Evolutionary conservation across 2,888 invertebrate species (phyloP).

Genomic region (Tanytarsus gracilentus): DNA sequence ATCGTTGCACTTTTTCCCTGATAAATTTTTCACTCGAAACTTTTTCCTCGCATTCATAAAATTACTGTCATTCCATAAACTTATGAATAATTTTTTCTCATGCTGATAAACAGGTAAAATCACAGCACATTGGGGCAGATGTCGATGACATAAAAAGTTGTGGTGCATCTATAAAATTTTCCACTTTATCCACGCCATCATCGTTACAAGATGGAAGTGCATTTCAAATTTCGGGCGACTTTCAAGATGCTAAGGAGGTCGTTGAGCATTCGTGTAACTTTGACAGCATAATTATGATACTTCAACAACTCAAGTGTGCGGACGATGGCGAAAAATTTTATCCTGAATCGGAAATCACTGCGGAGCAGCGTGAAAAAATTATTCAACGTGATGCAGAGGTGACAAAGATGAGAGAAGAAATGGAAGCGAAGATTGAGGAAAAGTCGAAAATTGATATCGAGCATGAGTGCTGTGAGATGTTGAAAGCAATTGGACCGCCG

Average conservation of each 20-base stretch:
- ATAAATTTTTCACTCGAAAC: no score
- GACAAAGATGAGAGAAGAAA: constrained; percentile 25
- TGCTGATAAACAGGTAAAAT: no score
- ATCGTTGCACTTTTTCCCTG: no score
- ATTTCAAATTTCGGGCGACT: constrained; percentile 28
- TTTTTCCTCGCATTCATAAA: no score
- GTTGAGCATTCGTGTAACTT: constrained; percentile 32
- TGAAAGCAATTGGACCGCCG: constrained; percentile 33
- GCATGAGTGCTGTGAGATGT: constrained; percentile 31
- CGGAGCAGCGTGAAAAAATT: constrained; percentile 28
- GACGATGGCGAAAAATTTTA: constrained; percentile 29
- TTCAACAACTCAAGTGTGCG: constrained; percentile 26
- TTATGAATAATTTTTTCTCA: no score
- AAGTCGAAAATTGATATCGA: constrained; percentile 24
- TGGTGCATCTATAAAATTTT: no score
- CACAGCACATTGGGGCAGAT: no score
- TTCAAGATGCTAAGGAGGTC: constrained; percentile 29
- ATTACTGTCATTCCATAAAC: no score
- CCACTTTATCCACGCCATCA: constrained; percentile 11
- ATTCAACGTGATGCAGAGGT: constrained; percentile 30
- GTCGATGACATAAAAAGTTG: no score
- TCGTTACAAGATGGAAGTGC: not conserved
- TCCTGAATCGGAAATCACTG: not conserved
- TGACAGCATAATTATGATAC: constrained; percentile 32
- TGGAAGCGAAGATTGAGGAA: constrained; percentile 21